A percentile compares a stretch with the other conserved stretches of the same genome.
These are phyloP conservation scores for Bombus pascuorum DNA, from an alignment of 1,140 invertebrate genomes.

Conservation along the genomic window DNA sequence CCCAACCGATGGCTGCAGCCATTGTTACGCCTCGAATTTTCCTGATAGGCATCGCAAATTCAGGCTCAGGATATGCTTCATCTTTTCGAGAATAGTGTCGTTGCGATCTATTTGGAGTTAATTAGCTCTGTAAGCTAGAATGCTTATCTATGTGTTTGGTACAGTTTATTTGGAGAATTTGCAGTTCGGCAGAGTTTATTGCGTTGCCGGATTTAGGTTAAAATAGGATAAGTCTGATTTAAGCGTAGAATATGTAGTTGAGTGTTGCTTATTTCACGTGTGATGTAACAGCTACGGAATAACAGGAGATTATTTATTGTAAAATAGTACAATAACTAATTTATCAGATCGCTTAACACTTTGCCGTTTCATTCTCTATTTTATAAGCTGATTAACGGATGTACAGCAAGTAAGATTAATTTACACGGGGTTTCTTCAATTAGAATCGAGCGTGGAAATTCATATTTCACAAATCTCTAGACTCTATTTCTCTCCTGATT, in stretches of 20 bases:
- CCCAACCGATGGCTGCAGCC: not conserved
- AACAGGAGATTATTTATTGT: too few species aligned
- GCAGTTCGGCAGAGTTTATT: not conserved
- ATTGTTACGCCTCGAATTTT: slow-evolving; percentile 1
- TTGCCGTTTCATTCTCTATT: too few species aligned
- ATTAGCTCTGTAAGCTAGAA: not conserved
- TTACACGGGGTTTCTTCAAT: not conserved
- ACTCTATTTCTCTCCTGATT: too few species aligned
- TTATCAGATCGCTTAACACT: too few species aligned
- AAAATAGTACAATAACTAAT: too few species aligned
- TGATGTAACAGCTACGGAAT: too few species aligned
- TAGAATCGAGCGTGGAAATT: not conserved
- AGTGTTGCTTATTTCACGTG: not conserved
- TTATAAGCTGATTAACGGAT: too few species aligned
- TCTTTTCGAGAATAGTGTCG: not conserved
- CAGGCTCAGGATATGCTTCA: not conserved
- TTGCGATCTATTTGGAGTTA: not conserved
- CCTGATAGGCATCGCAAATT: not conserved
- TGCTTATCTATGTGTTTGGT: not conserved
- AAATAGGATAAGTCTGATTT: not conserved
- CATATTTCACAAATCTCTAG: too few species aligned
- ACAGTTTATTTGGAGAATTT: too few species aligned
- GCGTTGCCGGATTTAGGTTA: not conserved
- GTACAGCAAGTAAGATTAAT: not conserved
- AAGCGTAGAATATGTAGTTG: not conserved